phyloP scores from a whole-genome alignment of 1,140 invertebrate genomes.

The Lanistes nyassanus region DNA sequence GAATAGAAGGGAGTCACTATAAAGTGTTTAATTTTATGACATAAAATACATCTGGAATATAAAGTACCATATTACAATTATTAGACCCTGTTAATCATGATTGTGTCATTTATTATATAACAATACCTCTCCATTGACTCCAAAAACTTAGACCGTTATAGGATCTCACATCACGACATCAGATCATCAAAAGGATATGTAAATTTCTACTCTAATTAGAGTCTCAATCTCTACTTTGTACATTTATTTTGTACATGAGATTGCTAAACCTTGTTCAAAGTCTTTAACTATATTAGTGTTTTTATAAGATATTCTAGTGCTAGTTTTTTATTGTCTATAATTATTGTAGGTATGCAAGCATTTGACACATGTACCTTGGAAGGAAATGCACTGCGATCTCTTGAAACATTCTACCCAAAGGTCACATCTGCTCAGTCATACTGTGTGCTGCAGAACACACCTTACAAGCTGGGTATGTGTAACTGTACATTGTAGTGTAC shows the following conservation, averaged over 20 bases:
- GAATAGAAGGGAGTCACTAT: background rate
- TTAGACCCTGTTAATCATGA: background rate
- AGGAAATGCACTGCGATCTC: slow-evolving; percentile 14
- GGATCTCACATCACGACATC: background rate
- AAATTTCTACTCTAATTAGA: background rate
- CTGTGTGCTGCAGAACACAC: slow-evolving; percentile 27
- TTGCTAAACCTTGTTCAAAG: background rate
- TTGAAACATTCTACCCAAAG: slow-evolving; percentile 39
- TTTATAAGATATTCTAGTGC: background rate
- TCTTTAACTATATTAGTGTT: slow-evolving; percentile 15
- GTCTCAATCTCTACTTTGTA: background rate
- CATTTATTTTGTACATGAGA: too few species aligned
- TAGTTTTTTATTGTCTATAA: background rate
- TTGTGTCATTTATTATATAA: background rate
- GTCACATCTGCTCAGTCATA: slow-evolving; percentile 25
- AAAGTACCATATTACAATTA: background rate
- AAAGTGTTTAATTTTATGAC: background rate
- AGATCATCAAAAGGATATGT: background rate
- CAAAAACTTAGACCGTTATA: too few species aligned
- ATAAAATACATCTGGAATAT: background rate
- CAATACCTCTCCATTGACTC: too few species aligned
- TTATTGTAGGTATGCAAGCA: slow-evolving; percentile 39
- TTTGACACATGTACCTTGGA: slow-evolving; percentile 38
- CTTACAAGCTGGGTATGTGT: slow-evolving; percentile 35
- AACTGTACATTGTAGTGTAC: background rate